Percentiles rank a stretch among this genome's conserved stretches.
Evolutionary conservation across 1,140 invertebrate species (phyloP).

Genomic region (Dolichoris vasculosae): DNA sequence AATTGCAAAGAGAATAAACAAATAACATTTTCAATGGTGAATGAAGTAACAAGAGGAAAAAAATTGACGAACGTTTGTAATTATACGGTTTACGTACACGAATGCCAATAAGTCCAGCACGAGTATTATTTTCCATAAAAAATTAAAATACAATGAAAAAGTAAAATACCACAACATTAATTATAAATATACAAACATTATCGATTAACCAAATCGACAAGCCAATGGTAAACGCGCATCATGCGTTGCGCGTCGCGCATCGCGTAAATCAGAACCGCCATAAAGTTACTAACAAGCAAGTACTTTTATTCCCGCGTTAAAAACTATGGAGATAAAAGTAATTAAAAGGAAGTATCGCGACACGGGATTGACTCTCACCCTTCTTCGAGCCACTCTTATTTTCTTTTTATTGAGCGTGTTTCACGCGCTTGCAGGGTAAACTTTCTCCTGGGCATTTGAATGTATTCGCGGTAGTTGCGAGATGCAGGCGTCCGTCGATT

Average conservation of each 20-base stretch:
- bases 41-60: background rate
- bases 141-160: background rate
- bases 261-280: slow-evolving; percentile 37
- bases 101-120: background rate
- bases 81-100: background rate
- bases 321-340: slow-evolving; percentile 13
- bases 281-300: slow-evolving; percentile 47
- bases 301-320: slow-evolving; percentile 25
- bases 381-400: background rate
- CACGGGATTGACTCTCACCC: background rate
- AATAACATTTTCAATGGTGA: background rate
- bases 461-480: slow-evolving; percentile 52
- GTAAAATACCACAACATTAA: background rate
- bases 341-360: background rate
- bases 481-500: background rate
- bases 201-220: slow-evolving; percentile 24
- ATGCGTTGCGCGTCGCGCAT: no score
- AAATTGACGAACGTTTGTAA: background rate
- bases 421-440: slow-evolving; percentile 44
- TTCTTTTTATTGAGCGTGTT: slow-evolving; percentile 41
- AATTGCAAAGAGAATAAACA: background rate
- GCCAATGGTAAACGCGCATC: background rate
- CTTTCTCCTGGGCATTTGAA: slow-evolving; percentile 54
- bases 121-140: background rate
- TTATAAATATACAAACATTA: slow-evolving; percentile 32